Evolutionary conservation across 2,888 invertebrate genomes (phyloP).

Genomic region (Papilio elwesi): DNA sequence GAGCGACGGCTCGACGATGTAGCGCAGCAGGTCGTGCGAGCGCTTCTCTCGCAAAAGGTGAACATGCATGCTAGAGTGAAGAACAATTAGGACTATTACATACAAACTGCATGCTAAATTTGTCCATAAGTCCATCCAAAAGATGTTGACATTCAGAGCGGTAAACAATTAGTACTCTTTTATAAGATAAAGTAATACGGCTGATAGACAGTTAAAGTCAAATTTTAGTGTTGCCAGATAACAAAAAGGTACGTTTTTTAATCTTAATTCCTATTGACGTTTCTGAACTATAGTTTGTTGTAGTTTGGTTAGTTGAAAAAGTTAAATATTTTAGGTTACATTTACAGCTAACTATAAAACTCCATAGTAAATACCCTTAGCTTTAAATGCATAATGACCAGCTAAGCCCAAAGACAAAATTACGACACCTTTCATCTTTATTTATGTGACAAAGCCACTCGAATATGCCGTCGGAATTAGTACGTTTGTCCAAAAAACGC

Average conservation of each 20-base stretch:
- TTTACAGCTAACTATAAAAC: not conserved
- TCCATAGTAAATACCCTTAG: conserved; percentile 10
- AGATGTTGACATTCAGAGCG: not conserved
- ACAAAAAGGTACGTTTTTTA: too few species aligned
- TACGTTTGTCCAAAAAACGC: conserved; percentile 47
- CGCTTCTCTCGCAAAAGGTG: conserved; percentile 93
- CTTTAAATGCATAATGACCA: conserved; percentile 33
- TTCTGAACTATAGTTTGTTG: too few species aligned
- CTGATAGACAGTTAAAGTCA: too few species aligned
- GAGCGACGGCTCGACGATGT: conserved; percentile 92
- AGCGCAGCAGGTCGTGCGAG: conserved; percentile 92
- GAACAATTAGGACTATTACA: not conserved
- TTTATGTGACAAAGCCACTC: conserved; percentile 29
- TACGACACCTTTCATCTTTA: conserved; percentile 42
- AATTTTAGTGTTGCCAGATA: too few species aligned
- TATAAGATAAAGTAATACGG: too few species aligned
- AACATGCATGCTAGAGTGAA: conserved; percentile 5
- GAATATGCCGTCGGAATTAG: conserved; percentile 44
- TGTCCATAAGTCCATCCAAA: not conserved
- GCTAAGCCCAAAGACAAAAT: conserved; percentile 42
- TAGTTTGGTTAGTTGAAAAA: too few species aligned
- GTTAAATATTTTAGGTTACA: too few species aligned
- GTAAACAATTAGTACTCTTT: too few species aligned
- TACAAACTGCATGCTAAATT: not conserved
- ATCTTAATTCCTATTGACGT: too few species aligned